Percentiles rank a stretch among this genome's conserved stretches.
Evolutionary conservation across 2,888 invertebrate species (phyloP).

Genomic region (Glyphotaelius pellucidus): DNA sequence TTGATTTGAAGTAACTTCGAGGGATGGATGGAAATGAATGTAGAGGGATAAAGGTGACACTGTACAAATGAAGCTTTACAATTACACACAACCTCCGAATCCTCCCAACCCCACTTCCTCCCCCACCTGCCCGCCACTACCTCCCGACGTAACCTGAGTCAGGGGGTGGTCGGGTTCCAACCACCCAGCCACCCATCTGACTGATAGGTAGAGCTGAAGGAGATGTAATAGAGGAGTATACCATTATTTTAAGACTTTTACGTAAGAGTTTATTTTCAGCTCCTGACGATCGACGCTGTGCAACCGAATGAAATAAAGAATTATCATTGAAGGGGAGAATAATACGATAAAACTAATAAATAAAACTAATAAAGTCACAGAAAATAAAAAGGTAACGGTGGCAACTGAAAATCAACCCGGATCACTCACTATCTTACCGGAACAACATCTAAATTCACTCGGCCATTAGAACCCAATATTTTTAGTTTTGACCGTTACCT

Average conservation of each 20-base stretch:
- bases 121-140: slow-evolving; percentile 7
- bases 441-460: too few relatives aligned
- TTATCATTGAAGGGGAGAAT: too few relatives aligned
- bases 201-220: neutral
- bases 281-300: neutral
- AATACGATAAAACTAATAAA: too few relatives aligned
- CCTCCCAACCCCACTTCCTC: slow-evolving; percentile 9
- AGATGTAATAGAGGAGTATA: neutral
- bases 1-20: slow-evolving; percentile 43
- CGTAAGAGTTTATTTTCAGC: neutral
- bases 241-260: neutral
- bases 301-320: too few relatives aligned
- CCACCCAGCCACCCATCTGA: neutral
- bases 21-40: slow-evolving; percentile 63
- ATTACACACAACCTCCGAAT: slow-evolving; percentile 61
- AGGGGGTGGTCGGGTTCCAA: slow-evolving; percentile 14
- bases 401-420: too few relatives aligned
- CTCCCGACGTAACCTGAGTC: slow-evolving; percentile 57
- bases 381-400: too few relatives aligned
- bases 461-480: too few relatives aligned
- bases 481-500: too few relatives aligned
- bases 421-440: too few relatives aligned
- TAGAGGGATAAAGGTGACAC: slow-evolving; percentile 66
- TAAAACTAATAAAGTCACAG: too few relatives aligned
- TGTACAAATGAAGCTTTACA: slow-evolving; percentile 66